Percentiles rank a stretch among this genome's conserved stretches.
These are phyloP conservation scores for Resseliella maxima DNA, from an alignment of 2,888 invertebrate species.

Conservation along the genomic window DNA sequence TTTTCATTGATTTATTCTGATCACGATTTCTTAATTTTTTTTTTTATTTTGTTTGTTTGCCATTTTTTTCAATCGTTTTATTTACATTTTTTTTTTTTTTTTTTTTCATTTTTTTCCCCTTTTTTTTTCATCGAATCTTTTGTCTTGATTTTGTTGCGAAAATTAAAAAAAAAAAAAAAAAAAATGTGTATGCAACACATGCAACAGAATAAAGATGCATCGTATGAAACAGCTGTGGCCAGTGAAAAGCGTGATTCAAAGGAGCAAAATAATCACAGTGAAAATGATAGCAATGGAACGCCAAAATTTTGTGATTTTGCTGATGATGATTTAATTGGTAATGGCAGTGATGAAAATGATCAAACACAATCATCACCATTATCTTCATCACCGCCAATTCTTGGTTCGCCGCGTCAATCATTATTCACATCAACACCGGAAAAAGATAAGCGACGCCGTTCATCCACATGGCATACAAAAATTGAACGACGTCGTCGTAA, in stretches of 20 bases:
- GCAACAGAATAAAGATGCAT: constrained; percentile 59
- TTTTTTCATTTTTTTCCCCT: constrained; percentile 28
- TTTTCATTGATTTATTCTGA: too few species aligned
- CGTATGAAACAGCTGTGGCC: constrained; percentile 66
- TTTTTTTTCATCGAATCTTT: not conserved
- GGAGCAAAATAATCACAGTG: constrained; percentile 12
- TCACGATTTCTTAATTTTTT: not conserved
- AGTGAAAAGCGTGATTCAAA: constrained; percentile 66
- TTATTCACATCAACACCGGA: constrained; percentile 26
- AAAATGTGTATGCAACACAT: too few species aligned
- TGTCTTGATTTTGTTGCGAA: constrained; percentile 51
- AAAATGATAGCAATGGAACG: constrained; percentile 51
- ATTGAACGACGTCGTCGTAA: constrained; percentile 67
- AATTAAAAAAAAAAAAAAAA: not conserved
- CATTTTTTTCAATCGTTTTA: not conserved
- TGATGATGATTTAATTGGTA: constrained; percentile 58
- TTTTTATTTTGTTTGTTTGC: not conserved
- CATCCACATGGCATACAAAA: constrained; percentile 67
- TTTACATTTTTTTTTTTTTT: constrained; percentile 22
- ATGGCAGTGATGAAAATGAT: constrained; percentile 56
- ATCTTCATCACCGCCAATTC: not conserved
- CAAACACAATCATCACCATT: constrained; percentile 36
- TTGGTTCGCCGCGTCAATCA: not conserved
- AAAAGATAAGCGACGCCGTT: constrained; percentile 64
- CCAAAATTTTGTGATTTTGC: constrained; percentile 58